Evolutionary conservation across 2,888 invertebrate species (phyloP).

Genomic region (Bembecia ichneumoniformis): DNA sequence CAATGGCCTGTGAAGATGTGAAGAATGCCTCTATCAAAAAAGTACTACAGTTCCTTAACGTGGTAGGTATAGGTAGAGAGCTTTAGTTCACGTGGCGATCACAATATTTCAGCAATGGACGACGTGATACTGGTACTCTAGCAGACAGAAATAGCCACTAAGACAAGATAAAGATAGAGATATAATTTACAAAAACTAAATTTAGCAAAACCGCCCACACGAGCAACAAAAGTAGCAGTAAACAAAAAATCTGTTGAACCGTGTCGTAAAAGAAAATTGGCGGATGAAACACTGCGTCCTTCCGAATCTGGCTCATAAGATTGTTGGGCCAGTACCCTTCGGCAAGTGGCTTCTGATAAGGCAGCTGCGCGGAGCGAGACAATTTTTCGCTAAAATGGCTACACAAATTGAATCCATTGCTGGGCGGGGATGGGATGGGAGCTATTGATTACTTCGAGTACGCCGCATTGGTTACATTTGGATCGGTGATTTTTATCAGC

Average conservation of each 20-base stretch:
- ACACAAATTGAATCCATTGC: conserved; percentile 60
- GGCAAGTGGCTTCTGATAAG: conserved; percentile 24
- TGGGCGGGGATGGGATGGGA: conserved; percentile 39
- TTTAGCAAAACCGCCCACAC: too few species aligned
- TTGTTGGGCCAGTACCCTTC: conserved; percentile 4
- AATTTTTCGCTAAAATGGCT: conserved; percentile 68
- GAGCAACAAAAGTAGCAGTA: not conserved
- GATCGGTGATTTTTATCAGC: conserved; percentile 3
- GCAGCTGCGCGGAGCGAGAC: conserved; percentile 55
- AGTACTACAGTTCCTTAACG: too few species aligned
- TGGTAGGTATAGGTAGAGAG: too few species aligned
- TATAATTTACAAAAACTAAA: too few species aligned
- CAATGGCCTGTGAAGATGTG: too few species aligned
- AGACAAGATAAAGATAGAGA: too few species aligned
- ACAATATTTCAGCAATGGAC: too few species aligned
- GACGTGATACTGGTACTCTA: too few species aligned
- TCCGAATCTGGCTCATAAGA: conserved; percentile 4
- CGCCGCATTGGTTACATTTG: conserved; percentile 19
- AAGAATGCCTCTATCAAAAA: too few species aligned
- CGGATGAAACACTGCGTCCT: conserved; percentile 10
- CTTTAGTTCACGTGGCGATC: too few species aligned
- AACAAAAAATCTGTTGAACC: not conserved
- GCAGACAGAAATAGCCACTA: too few species aligned
- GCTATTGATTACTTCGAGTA: conserved; percentile 44
- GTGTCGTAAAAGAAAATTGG: conserved; percentile 18